Evolutionary conservation across 2,888 invertebrate genomes (phyloP).

Genomic region (Synergus japonicus): DNA sequence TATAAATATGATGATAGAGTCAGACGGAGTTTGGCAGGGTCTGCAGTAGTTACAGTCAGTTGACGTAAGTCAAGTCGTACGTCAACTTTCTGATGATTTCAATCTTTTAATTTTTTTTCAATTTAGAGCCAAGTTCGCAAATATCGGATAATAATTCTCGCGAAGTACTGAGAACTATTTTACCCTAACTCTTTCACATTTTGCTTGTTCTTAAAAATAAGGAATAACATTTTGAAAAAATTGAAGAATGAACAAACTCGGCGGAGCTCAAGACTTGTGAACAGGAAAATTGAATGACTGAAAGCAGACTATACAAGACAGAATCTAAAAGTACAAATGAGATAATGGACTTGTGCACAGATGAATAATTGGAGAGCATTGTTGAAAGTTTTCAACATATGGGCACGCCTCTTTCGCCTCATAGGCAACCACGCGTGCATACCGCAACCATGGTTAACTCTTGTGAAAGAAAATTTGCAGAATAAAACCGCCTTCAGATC

Average conservation of each 20-base stretch:
- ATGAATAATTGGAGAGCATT: constrained; percentile 39
- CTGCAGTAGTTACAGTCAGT: background rate
- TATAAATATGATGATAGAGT: background rate
- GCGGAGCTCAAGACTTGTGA: no score
- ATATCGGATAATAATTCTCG: background rate
- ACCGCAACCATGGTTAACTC: constrained; percentile 47
- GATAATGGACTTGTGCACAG: constrained; percentile 9
- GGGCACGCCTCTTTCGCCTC: constrained; percentile 59
- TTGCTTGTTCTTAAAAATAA: no score
- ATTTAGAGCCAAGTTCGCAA: background rate
- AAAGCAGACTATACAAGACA: background rate
- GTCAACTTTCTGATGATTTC: background rate
- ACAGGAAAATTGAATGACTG: background rate
- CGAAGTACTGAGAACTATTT: no score
- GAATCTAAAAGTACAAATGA: constrained; percentile 7
- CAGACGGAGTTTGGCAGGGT: background rate
- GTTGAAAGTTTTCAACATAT: constrained; percentile 45
- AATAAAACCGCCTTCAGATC: constrained; percentile 50
- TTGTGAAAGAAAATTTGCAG: constrained; percentile 55
- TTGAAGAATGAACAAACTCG: no score
- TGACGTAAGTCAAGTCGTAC: background rate
- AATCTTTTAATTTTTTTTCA: background rate
- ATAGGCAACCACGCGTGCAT: constrained; percentile 60
- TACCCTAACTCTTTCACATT: no score
- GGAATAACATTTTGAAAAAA: no score